These are phyloP conservation scores for Achatina immaculata DNA, from an alignment of 1,140 invertebrate species.

Conservation along the genomic window DNA sequence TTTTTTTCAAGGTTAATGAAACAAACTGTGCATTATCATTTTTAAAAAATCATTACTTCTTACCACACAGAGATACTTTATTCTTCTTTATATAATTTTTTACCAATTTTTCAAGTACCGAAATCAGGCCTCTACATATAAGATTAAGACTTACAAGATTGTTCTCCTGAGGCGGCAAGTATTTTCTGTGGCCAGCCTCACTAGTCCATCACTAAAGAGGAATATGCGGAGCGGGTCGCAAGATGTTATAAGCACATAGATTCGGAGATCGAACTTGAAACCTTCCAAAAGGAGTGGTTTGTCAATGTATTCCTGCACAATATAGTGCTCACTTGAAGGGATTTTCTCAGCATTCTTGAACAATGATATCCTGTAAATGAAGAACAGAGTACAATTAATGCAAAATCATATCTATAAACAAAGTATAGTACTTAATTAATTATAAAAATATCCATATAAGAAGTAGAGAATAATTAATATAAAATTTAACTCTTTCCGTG, in stretches of 20 bases:
- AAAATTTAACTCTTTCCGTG: too few species aligned
- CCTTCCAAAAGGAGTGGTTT: conserved; percentile 70
- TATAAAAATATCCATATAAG: background rate
- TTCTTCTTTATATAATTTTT: too few species aligned
- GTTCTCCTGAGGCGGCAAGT: conserved; percentile 62
- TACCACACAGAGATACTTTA: too few species aligned
- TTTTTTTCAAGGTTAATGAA: too few species aligned
- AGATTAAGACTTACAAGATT: conserved; percentile 70
- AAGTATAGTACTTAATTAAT: background rate
- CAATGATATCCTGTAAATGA: conserved; percentile 64
- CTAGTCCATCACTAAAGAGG: conserved; percentile 70
- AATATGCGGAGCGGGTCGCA: conserved; percentile 71
- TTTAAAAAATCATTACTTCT: too few species aligned
- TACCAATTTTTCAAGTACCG: too few species aligned
- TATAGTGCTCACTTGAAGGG: conserved; percentile 63
- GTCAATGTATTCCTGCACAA: conserved; percentile 71
- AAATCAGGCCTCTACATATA: too few species aligned
- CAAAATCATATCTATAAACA: too few species aligned
- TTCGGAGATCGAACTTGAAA: conserved; percentile 70
- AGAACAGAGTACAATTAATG: conserved; percentile 25
- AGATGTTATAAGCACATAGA: conserved; percentile 71
- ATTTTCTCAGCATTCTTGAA: conserved; percentile 68
- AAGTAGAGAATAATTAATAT: too few species aligned
- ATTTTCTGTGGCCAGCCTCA: conserved; percentile 71
- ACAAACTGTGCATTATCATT: too few species aligned